phyloP scores from a whole-genome alignment of 2,888 invertebrate genomes.

The Mongoloraphidia duomilia region DNA sequence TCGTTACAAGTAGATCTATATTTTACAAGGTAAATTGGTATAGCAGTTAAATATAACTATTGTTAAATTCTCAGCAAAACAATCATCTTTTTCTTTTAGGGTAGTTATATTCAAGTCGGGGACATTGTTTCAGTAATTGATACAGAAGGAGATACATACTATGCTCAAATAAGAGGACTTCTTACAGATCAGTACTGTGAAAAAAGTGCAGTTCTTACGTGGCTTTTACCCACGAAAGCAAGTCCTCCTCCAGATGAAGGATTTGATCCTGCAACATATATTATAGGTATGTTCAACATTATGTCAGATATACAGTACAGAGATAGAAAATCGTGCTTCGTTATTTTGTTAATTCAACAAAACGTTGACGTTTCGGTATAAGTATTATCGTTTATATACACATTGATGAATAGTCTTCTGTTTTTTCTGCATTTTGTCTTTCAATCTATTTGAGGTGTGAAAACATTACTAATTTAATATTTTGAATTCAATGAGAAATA shows the following conservation, averaged over 20 bases:
- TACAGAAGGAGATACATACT: constrained; percentile 60
- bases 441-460: too few relatives aligned
- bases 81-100: constrained; percentile 30
- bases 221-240: constrained; percentile 75
- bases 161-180: constrained; percentile 80
- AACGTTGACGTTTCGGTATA: neutral
- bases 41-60: neutral
- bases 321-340: neutral
- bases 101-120: constrained; percentile 73
- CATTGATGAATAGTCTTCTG: too few relatives aligned
- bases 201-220: constrained; percentile 83
- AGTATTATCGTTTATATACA: neutral
- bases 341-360: neutral
- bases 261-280: constrained; percentile 80
- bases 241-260: constrained; percentile 62
- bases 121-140: constrained; percentile 81
- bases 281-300: constrained; percentile 47
- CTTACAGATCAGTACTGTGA: constrained; percentile 86
- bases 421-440: too few relatives aligned
- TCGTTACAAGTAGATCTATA: constrained; percentile 63
- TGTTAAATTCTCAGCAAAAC: neutral
- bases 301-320: neutral
- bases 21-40: constrained; percentile 48
- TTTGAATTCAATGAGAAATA: too few relatives aligned
- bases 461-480: too few relatives aligned